A percentile compares a stretch with the other conserved stretches of the same genome.
These are phyloP conservation scores for Lepidochrysops patricia DNA, from an alignment of 2,888 invertebrate species.

Conservation along the genomic window DNA sequence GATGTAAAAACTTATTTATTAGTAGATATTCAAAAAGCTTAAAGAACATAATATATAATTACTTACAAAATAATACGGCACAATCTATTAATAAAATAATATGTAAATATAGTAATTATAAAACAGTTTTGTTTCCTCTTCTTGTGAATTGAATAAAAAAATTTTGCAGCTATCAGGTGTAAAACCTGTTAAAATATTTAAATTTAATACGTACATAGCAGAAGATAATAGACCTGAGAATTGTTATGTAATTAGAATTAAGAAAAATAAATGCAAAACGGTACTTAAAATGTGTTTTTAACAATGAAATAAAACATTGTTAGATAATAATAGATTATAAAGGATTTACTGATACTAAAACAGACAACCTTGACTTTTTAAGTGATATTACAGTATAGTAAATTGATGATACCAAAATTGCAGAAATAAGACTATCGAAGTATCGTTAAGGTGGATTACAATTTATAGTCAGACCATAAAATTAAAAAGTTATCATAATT, in stretches of 20 bases:
- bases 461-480: neutral
- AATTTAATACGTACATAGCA: too few relatives aligned
- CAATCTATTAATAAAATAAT: too few relatives aligned
- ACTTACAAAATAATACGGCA: neutral
- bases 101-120: too few relatives aligned
- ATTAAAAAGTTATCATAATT: neutral
- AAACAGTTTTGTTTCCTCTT: too few relatives aligned
- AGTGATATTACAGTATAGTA: neutral
- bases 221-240: neutral
- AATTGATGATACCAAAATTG: neutral
- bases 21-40: neutral
- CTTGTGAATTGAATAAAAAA: too few relatives aligned
- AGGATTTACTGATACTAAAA: neutral
- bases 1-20: neutral
- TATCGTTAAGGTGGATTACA: neutral
- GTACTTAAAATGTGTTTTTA: neutral
- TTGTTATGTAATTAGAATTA: neutral
- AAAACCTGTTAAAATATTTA: neutral
- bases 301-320: neutral
- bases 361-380: neutral
- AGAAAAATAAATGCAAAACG: neutral
- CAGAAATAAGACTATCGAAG: neutral
- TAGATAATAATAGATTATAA: neutral
- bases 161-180: too few relatives aligned
- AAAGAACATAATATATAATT: neutral